phyloP scores from a whole-genome alignment of 2,113 vertebrate species.

The Cyprinus carpio region DNA sequence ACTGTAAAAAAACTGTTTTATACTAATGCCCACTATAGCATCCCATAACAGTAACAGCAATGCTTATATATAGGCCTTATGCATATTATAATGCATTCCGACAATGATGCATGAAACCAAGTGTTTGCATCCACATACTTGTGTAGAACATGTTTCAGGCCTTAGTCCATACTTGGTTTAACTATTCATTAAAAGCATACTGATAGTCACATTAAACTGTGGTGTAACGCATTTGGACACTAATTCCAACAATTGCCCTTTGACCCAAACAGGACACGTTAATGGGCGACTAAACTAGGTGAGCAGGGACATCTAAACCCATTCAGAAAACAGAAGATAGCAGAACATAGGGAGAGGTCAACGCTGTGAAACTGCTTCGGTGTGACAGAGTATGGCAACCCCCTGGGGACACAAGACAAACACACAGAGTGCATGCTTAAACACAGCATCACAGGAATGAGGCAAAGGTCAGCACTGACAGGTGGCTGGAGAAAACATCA shows the following conservation, averaged over 20 bases:
- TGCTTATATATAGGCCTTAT: neutral
- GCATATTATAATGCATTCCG: neutral
- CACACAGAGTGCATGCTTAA: slow-evolving; percentile 31
- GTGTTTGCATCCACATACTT: neutral
- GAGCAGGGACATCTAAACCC: slow-evolving; percentile 2
- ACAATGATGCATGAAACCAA: too few relatives aligned
- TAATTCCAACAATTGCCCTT: slow-evolving; percentile 23
- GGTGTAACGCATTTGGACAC: neutral
- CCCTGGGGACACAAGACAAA: slow-evolving; percentile 29
- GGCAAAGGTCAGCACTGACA: slow-evolving; percentile 36
- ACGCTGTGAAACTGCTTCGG: slow-evolving; percentile 37
- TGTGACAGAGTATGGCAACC: slow-evolving; percentile 4
- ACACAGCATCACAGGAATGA: slow-evolving; percentile 20
- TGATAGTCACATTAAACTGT: neutral
- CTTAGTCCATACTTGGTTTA: neutral
- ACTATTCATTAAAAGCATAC: neutral
- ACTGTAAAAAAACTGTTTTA: too few relatives aligned
- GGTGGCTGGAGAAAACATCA: slow-evolving; percentile 32
- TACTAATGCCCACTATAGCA: too few relatives aligned
- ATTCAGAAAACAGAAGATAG: neutral
- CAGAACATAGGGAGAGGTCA: slow-evolving; percentile 22
- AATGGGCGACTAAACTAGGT: neutral
- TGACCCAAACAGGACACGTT: slow-evolving; percentile 6
- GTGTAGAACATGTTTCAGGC: neutral
- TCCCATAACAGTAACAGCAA: neutral